Evolutionary conservation across 2,113 vertebrate genomes (phyloP).

Genomic region (Coptodon bakossiorum): DNA sequence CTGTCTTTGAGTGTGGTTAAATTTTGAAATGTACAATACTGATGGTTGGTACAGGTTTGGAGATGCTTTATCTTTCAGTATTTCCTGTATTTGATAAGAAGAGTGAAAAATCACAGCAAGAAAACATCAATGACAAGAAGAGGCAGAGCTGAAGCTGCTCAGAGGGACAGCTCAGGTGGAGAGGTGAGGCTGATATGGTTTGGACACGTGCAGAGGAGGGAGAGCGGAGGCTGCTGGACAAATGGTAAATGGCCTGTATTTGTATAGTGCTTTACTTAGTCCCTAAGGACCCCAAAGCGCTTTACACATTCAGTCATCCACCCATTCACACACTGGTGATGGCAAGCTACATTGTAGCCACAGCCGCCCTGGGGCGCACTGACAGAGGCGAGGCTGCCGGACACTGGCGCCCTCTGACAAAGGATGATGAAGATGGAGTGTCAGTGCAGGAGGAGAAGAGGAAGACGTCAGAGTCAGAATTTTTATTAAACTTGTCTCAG

Average conservation of each 20-base stretch:
- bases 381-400: no score
- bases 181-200: background rate
- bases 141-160: background rate
- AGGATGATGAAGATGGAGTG: background rate
- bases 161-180: background rate
- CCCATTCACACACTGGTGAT: no score
- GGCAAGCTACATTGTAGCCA: no score
- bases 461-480: background rate
- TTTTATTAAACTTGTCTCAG: background rate
- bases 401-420: background rate
- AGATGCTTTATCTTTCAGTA: background rate
- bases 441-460: background rate
- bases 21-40: background rate
- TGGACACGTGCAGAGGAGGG: background rate
- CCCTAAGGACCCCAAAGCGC: no score
- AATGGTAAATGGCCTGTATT: no score
- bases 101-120: rapidly evolving
- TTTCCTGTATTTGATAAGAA: background rate
- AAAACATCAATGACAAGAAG: background rate
- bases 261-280: no score
- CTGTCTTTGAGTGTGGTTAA: rapidly evolving
- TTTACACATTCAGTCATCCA: no score
- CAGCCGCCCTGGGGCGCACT: no score
- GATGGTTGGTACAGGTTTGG: rapidly evolving
- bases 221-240: background rate